Base-by-base conservation (phyloP, 2,113 vertebrate species). In the Mastomys coucha region DNA sequence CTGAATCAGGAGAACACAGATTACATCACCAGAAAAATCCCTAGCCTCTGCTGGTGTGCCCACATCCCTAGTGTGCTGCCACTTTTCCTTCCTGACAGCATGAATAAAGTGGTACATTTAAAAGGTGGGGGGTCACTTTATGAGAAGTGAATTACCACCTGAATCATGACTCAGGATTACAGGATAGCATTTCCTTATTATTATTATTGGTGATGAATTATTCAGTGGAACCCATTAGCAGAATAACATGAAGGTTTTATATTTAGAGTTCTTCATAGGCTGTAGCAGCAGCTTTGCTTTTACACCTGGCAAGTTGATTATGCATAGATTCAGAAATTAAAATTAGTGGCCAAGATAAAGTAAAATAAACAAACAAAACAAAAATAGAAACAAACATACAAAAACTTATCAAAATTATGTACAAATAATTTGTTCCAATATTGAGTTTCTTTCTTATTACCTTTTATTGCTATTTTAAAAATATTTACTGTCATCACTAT, bases 191-290 rank as follows among this genome's bases (percentile, higher is more conserved):
- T 98, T 96, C 84, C 91, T 51, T 70, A 97, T 98, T 98, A 97
- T 99, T 98, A 98, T 99, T 99, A 99, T 98, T 98, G 97, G 88
- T 98, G 94, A 97, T 99, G 98, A 99, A 99, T 99, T 99, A 99
- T 99, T 99, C 98, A 99, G 97, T 95, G 98, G 91, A 97, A 97
- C 53, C 98, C 97, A 98, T 99, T 99, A 99, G 98, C 97, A 99
- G 98, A 98, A 98, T 98, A 98, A 97, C 97, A 76, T 98, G 93
- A 97, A 56, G 78, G 98, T 99, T 99, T 99, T 99, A 99, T 99
- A 99, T 99, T 99, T 99, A 99, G 98, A 98, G 95, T 98, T 97
- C 95, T 96, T 97, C 98, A 96, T 98, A 98, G 98, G 98, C 81
- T 98, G 93, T 85, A 97, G 98, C 98, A 98, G 98, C 98, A 98